Percentiles rank a stretch among this genome's conserved stretches.
These are phyloP conservation scores for Scaptodrosophila lebanonensis DNA, from an alignment of 1,140 invertebrate genomes.

Conservation along the genomic window DNA sequence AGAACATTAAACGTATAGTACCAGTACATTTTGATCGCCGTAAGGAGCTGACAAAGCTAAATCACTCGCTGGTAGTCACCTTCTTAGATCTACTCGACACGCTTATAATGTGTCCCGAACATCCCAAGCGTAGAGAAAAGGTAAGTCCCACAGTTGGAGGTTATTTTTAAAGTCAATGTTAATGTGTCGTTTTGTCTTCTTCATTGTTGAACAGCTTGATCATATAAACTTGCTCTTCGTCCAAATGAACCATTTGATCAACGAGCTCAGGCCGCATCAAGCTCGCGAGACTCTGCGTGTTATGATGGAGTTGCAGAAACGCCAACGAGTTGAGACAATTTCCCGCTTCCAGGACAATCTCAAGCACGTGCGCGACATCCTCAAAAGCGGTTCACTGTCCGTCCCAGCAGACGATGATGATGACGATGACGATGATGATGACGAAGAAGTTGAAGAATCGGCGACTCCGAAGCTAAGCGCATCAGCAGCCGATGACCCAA, in stretches of 20 bases:
- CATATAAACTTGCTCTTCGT: slow-evolving; percentile 85
- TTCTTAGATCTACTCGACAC: slow-evolving; percentile 96
- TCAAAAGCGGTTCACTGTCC: slow-evolving; percentile 88
- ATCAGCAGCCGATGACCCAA: slow-evolving; percentile 82
- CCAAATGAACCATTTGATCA: slow-evolving; percentile 97
- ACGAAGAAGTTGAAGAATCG: slow-evolving; percentile 85
- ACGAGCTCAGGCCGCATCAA: slow-evolving; percentile 97
- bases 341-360: slow-evolving; percentile 92
- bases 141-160: slow-evolving; percentile 74
- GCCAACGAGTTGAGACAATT: slow-evolving; percentile 91
- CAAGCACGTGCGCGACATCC: slow-evolving; percentile 89
- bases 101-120: slow-evolving; percentile 93
- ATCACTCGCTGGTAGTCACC: slow-evolving; percentile 95
- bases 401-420: slow-evolving; percentile 91
- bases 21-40: slow-evolving; percentile 96
- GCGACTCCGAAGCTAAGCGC: slow-evolving; percentile 80
- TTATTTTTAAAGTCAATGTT: neutral
- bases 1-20: too few species aligned
- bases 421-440: slow-evolving; percentile 86
- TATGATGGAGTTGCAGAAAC: slow-evolving; percentile 95
- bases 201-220: too few species aligned
- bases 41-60: slow-evolving; percentile 95
- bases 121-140: slow-evolving; percentile 93
- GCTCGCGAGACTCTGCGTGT: slow-evolving; percentile 94
- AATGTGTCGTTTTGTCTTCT: too few species aligned